Evolutionary conservation across 2,888 invertebrate species (phyloP).

Genomic region (Melieria omissa): DNA sequence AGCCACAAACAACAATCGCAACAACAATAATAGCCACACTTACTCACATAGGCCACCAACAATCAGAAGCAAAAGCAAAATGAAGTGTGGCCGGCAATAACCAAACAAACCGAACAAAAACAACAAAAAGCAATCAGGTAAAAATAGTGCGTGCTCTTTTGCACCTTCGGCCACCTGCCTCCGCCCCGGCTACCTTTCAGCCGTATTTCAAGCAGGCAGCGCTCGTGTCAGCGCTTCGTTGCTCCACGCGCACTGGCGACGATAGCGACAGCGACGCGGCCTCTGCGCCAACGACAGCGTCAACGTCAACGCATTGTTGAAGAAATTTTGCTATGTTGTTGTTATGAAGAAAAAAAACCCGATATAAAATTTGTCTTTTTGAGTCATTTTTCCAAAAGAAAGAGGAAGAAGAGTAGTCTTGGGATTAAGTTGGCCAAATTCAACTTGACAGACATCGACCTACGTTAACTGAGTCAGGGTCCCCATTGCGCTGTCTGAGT

Average conservation of each 20-base stretch:
- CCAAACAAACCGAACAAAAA: not conserved
- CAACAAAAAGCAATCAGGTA: not conserved
- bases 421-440: no score
- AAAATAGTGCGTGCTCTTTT: conserved; percentile 25
- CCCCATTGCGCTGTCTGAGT: no score
- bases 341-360: no score
- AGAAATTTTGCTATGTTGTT: no score
- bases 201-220: conserved; percentile 5
- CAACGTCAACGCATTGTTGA: no score
- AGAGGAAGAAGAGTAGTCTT: no score
- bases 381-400: no score
- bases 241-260: not conserved
- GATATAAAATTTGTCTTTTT: no score
- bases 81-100: not conserved
- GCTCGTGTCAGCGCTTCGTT: not conserved
- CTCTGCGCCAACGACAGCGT: no score
- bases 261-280: no score
- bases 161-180: conserved; percentile 45
- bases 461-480: no score
- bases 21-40: not conserved
- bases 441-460: no score
- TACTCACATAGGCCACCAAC: not conserved
- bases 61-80: not conserved
- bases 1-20: not conserved
- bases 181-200: conserved; percentile 54